Conservation (phyloP, 2,888 invertebrate genomes). For the Drosophila paranaensis region DNA sequence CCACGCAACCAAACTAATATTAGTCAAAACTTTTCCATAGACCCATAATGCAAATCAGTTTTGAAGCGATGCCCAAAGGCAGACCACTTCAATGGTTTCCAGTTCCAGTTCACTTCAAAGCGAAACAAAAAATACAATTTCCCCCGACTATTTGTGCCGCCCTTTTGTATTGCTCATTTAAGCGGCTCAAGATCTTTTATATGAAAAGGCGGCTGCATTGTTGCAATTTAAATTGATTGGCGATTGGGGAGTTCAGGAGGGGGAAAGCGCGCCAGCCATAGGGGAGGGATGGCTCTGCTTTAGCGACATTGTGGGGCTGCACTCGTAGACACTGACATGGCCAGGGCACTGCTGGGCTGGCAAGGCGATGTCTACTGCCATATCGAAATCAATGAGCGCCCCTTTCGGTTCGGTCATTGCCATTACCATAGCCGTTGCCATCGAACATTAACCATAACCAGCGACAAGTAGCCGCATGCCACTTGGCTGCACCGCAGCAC, state of each 20-base stretch:
- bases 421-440: constrained; percentile 46
- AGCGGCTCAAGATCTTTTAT: constrained; percentile 47
- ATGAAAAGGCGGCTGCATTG: constrained; percentile 64
- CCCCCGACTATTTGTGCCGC: constrained; percentile 11
- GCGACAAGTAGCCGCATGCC: constrained; percentile 44
- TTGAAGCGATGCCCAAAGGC: constrained; percentile 12
- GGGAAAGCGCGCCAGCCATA: not conserved
- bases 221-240: constrained; percentile 71
- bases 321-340: constrained; percentile 41
- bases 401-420: constrained; percentile 32
- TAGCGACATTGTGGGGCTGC: constrained; percentile 61
- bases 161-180: constrained; percentile 30
- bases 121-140: constrained; percentile 37
- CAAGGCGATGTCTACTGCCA: constrained; percentile 16
- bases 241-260: not conserved
- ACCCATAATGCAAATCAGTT: constrained; percentile 63
- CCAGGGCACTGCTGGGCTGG: not conserved
- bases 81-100: constrained; percentile 76
- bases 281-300: constrained; percentile 23
- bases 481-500: constrained; percentile 38
- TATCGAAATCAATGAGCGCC: constrained; percentile 63
- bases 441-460: constrained; percentile 44
- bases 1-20: constrained; percentile 58
- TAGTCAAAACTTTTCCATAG: constrained; percentile 61
- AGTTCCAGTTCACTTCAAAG: constrained; percentile 62